Percentiles rank a stretch among this genome's conserved stretches.
phyloP scores from a whole-genome alignment of 1,140 invertebrate species.

The Magallana angulata region DNA sequence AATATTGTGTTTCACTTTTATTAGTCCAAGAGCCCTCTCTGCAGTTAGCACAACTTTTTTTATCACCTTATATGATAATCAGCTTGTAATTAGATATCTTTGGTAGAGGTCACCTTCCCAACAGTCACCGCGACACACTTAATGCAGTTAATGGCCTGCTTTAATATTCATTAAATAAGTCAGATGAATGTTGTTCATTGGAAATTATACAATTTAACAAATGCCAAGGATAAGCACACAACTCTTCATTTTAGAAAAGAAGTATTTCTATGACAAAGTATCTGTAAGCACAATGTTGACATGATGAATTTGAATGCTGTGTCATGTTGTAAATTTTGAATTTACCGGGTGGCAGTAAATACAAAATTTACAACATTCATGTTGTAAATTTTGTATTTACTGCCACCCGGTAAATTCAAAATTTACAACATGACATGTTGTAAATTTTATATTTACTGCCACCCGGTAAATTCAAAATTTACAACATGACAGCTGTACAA shows the following conservation, averaged over 20 bases:
- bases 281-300: too few species aligned
- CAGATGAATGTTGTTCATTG: background rate
- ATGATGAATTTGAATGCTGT: too few species aligned
- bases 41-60: background rate
- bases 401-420: too few species aligned
- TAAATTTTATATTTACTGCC: too few species aligned
- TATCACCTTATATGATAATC: background rate
- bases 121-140: background rate
- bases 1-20: background rate
- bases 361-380: too few species aligned
- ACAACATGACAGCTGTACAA: too few species aligned
- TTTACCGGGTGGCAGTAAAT: too few species aligned
- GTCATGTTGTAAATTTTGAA: too few species aligned
- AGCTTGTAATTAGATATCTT: background rate
- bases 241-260: background rate
- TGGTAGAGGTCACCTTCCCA: background rate
- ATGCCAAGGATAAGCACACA: constrained; percentile 4
- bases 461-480: too few species aligned
- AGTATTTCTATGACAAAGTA: background rate
- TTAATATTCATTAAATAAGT: constrained; percentile 19
- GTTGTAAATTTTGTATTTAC: too few species aligned
- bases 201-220: background rate
- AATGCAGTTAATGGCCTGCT: background rate
- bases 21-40: background rate
- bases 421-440: too few species aligned